Evolutionary conservation across 2,888 invertebrate species (phyloP).

Genomic region (Brenthis daphne): DNA sequence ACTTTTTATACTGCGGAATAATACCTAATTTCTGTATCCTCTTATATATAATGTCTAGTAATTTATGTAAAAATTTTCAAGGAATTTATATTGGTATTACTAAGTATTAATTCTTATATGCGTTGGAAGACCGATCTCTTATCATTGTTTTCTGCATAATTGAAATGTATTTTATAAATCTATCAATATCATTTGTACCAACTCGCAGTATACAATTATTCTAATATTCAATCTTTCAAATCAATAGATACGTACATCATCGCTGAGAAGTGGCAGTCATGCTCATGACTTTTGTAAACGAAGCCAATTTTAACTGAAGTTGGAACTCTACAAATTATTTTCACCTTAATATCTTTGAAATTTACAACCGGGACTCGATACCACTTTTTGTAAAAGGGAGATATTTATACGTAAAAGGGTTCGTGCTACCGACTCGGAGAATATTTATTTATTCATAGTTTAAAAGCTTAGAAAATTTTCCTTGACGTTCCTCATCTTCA

Average conservation of each 20-base stretch:
- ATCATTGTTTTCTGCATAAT: too few species aligned
- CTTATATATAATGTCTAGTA: too few species aligned
- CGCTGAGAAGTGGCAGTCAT: constrained; percentile 34
- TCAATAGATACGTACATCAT: constrained; percentile 13
- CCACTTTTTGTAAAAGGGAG: neutral
- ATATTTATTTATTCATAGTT: constrained; percentile 11
- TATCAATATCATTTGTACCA: too few species aligned
- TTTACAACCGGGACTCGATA: constrained; percentile 24
- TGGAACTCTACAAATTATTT: constrained; percentile 33
- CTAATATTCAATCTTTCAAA: constrained; percentile 4
- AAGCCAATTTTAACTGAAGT: constrained; percentile 53
- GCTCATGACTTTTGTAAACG: constrained; percentile 54
- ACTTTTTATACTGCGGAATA: too few species aligned
- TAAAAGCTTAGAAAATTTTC: neutral
- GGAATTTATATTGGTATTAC: too few species aligned
- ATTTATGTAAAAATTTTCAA: too few species aligned
- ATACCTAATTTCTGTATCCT: too few species aligned
- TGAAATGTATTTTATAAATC: too few species aligned
- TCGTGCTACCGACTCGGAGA: neutral
- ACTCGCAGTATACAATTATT: neutral
- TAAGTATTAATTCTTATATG: too few species aligned
- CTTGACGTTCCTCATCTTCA: neutral
- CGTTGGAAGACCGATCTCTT: too few species aligned
- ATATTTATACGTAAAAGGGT: neutral
- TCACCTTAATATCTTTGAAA: constrained; percentile 30